A percentile compares a stretch with the other conserved stretches of the same genome.
phyloP scores from a whole-genome alignment of 1,140 invertebrate species.

The Atta cephalotes region DNA sequence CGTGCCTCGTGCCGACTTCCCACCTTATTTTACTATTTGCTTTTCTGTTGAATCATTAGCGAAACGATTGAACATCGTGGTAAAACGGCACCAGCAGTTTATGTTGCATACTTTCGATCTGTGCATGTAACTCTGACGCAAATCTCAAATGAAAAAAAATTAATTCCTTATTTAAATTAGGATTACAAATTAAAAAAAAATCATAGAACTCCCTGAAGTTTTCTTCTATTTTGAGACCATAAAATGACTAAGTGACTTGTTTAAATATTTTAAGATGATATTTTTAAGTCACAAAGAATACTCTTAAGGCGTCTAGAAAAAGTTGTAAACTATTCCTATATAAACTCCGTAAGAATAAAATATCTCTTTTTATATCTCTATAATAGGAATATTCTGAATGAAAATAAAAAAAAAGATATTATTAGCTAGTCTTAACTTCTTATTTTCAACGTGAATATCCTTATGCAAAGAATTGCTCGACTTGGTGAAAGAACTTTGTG shows the following conservation, averaged over 20 bases:
- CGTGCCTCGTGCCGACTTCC: slow-evolving; percentile 81
- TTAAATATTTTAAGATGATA: not conserved
- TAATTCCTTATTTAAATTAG: not conserved
- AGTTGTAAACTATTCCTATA: not conserved
- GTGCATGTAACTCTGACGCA: not conserved
- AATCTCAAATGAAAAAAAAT: not conserved
- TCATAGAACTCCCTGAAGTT: no score
- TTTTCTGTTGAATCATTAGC: slow-evolving; percentile 71
- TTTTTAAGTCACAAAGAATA: not conserved
- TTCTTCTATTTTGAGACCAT: not conserved
- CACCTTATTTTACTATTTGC: slow-evolving; percentile 82
- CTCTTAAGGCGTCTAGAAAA: not conserved
- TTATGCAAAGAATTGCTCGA: not conserved
- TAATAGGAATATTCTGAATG: not conserved
- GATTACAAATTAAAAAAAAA: not conserved
- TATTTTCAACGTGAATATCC: not conserved
- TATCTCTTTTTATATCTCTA: not conserved
- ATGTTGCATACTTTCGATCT: not conserved
- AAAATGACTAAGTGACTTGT: not conserved
- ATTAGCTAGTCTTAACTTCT: not conserved
- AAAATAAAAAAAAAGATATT: slow-evolving; percentile 1
- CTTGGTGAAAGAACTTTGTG: slow-evolving; percentile 15
- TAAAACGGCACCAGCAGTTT: slow-evolving; percentile 12
- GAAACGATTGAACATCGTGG: slow-evolving; percentile 42
- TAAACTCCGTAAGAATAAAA: not conserved